phyloP scores from a whole-genome alignment of 2,888 invertebrate species.

The Endotricha flammealis region DNA sequence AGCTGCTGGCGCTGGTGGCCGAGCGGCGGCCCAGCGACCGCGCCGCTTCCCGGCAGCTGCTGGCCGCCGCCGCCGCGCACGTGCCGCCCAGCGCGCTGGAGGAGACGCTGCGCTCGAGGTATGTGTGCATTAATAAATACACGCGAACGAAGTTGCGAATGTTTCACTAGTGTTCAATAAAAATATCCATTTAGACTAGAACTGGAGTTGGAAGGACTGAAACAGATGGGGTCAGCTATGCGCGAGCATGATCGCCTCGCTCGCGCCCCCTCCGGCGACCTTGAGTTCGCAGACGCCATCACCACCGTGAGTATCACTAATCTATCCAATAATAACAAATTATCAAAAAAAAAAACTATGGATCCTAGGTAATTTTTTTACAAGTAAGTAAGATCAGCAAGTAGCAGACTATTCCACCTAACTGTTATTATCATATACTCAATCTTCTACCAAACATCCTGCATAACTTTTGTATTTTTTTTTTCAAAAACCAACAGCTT shows the following conservation, averaged over 20 bases:
- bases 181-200: conserved; percentile 40
- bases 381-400: no score
- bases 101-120: conserved; percentile 39
- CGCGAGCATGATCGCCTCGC: conserved; percentile 33
- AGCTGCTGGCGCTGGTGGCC: conserved; percentile 38
- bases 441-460: no score
- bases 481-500: no score
- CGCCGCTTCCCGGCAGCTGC: conserved; percentile 32
- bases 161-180: no score
- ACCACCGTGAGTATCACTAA: conserved; percentile 59
- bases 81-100: conserved; percentile 28
- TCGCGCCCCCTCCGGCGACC: conserved; percentile 67
- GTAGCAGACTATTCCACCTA: no score
- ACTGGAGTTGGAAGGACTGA: conserved; percentile 48
- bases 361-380: no score
- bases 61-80: conserved; percentile 45
- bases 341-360: no score
- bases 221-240: conserved; percentile 46
- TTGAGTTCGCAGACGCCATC: conserved; percentile 76
- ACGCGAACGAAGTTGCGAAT: no score
- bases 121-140: no score
- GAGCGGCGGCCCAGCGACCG: conserved; percentile 45
- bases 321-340: no score
- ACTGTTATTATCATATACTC: no score
- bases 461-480: no score